Conservation (phyloP, 1,140 invertebrate genomes). For the Drosophila sp. region DNA sequence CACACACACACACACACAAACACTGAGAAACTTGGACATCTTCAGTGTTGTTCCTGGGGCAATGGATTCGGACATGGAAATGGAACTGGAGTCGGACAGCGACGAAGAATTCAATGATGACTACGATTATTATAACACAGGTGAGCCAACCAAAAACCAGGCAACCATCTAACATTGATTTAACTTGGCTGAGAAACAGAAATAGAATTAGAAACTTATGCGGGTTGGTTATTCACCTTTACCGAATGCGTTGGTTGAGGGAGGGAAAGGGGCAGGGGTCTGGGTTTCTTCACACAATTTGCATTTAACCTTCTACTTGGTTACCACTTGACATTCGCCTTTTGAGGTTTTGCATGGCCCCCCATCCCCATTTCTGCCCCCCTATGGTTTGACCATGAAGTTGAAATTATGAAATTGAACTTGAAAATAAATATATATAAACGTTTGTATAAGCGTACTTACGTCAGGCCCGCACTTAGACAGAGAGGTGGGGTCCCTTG, state of each 20-base stretch:
- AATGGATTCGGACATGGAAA: slow-evolving; percentile 76
- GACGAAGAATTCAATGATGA: slow-evolving; percentile 70
- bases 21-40: background rate
- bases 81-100: slow-evolving; percentile 74
- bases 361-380: slow-evolving; percentile 9
- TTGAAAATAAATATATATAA: slow-evolving; percentile 60
- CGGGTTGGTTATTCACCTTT: slow-evolving; percentile 74
- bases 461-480: background rate
- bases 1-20: slow-evolving; percentile 26
- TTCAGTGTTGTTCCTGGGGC: slow-evolving; percentile 17
- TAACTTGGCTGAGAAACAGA: slow-evolving; percentile 32
- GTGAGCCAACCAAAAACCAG: slow-evolving; percentile 47
- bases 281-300: slow-evolving; percentile 33
- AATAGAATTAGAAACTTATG: slow-evolving; percentile 37
- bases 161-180: slow-evolving; percentile 69
- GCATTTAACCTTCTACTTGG: slow-evolving; percentile 61
- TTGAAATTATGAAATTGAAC: slow-evolving; percentile 80
- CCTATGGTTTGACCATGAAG: slow-evolving; percentile 65
- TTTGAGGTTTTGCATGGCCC: slow-evolving; percentile 33
- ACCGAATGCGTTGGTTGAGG: slow-evolving; percentile 19
- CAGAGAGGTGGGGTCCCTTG: background rate
- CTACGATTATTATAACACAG: slow-evolving; percentile 74
- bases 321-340: slow-evolving; percentile 76
- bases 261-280: background rate
- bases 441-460: slow-evolving; percentile 1